A percentile compares a stretch with the other conserved stretches of the same genome.
phyloP scores from a whole-genome alignment of 2,797 vertebrate genomes.

The Protosalanx chinensis region DNA sequence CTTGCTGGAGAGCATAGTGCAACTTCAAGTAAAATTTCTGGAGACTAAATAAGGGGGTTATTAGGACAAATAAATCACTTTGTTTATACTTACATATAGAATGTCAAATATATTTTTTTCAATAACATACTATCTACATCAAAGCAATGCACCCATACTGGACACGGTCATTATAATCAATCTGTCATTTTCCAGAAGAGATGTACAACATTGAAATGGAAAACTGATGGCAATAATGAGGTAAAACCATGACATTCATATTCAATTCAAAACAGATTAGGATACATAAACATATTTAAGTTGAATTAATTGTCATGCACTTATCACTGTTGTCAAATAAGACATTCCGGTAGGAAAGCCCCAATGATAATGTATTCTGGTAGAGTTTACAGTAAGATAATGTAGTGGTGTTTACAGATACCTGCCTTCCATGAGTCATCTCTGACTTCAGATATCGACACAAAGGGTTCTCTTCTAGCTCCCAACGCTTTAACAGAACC shows the following conservation, averaged over 20 bases:
- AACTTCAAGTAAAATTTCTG: conserved; percentile 1
- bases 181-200: not conserved
- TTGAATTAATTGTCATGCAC: conserved; percentile 43
- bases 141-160: not conserved
- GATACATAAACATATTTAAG: conserved; percentile 8
- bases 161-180: not conserved
- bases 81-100: not conserved
- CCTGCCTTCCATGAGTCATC: not conserved
- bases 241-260: conserved; percentile 23
- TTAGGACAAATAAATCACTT: not conserved
- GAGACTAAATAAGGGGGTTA: not conserved
- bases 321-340: not conserved
- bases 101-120: too few species aligned
- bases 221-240: conserved; percentile 6
- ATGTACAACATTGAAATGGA: not conserved
- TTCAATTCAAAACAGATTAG: conserved; percentile 16
- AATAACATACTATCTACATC: not conserved
- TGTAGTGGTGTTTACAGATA: not conserved
- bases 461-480: too few species aligned
- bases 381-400: not conserved
- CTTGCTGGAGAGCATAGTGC: not conserved
- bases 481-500: not conserved
- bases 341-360: not conserved
- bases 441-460: not conserved
- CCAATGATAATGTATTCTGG: too few species aligned